Evolutionary conservation across 2,888 invertebrate species (phyloP).

Genomic region (Tetanocera ferruginea): DNA sequence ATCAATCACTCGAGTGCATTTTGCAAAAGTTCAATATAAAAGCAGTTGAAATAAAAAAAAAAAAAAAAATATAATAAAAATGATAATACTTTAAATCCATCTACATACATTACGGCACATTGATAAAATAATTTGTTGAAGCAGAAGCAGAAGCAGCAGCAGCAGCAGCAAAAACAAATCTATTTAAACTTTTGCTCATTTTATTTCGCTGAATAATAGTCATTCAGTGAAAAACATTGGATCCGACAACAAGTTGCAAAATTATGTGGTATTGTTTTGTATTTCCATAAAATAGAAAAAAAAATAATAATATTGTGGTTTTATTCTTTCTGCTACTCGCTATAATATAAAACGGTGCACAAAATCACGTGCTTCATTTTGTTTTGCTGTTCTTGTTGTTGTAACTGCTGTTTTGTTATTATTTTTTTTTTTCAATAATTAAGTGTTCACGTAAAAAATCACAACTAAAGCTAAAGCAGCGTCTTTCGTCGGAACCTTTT

Average conservation of each 20-base stretch:
- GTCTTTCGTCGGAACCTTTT: background rate
- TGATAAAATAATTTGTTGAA: background rate
- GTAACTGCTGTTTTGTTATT: background rate
- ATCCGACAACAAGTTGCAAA: conserved; percentile 6
- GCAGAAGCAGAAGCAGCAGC: background rate
- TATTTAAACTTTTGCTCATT: background rate
- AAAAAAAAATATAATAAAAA: background rate
- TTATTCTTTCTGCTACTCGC: too few relatives aligned
- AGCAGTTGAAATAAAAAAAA: background rate
- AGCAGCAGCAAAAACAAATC: background rate
- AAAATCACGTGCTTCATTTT: background rate
- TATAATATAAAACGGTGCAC: background rate
- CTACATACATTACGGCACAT: background rate
- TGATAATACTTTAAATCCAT: background rate
- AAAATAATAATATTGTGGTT: background rate
- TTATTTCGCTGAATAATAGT: background rate
- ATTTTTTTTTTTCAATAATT: background rate
- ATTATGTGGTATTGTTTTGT: background rate
- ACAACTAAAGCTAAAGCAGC: background rate
- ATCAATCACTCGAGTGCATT: background rate
- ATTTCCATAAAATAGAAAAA: background rate
- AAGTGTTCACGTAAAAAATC: background rate
- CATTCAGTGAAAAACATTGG: background rate
- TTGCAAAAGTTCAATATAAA: background rate
- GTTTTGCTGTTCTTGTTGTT: too few relatives aligned